Conservation (phyloP, 1,140 invertebrate genomes). For the Drosophila busckii region DNA sequence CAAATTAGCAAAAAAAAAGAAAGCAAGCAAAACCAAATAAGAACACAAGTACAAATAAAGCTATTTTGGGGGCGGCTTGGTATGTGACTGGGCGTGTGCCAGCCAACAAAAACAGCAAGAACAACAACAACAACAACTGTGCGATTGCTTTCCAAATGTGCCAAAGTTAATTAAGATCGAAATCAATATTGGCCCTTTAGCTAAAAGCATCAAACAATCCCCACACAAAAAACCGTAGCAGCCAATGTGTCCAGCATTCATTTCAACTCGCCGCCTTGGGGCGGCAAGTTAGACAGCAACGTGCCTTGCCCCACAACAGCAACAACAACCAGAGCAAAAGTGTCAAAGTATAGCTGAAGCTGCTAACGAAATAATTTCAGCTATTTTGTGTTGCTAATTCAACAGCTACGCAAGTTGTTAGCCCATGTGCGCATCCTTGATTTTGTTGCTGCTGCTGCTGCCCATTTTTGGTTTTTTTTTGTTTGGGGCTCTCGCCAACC, state of each 20-base stretch:
- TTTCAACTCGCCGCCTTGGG: conserved; percentile 60
- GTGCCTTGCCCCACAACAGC: conserved; percentile 20
- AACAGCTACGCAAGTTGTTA: conserved; percentile 58
- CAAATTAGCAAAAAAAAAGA: conserved; percentile 73
- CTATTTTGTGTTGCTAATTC: conserved; percentile 76
- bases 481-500: neutral
- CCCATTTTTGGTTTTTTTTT: conserved; percentile 64
- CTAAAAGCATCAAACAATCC: conserved; percentile 76
- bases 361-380: conserved; percentile 72
- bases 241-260: conserved; percentile 38
- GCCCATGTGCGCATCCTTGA: conserved; percentile 67
- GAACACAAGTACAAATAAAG: conserved; percentile 47
- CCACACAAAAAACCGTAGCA: conserved; percentile 24
- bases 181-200: conserved; percentile 77
- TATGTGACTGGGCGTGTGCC: neutral
- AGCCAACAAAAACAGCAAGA: no score
- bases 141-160: conserved; percentile 69
- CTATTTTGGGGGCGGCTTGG: conserved; percentile 26
- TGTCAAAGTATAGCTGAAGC: conserved; percentile 64
- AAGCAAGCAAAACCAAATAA: conserved; percentile 9
- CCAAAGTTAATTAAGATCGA: conserved; percentile 77
- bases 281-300: conserved; percentile 40
- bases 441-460: no score
- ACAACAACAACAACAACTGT: conserved; percentile 13
- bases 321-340: conserved; percentile 38